Conservation (phyloP, 2,797 vertebrate genomes). For the Girardinus metallicus region DNA sequence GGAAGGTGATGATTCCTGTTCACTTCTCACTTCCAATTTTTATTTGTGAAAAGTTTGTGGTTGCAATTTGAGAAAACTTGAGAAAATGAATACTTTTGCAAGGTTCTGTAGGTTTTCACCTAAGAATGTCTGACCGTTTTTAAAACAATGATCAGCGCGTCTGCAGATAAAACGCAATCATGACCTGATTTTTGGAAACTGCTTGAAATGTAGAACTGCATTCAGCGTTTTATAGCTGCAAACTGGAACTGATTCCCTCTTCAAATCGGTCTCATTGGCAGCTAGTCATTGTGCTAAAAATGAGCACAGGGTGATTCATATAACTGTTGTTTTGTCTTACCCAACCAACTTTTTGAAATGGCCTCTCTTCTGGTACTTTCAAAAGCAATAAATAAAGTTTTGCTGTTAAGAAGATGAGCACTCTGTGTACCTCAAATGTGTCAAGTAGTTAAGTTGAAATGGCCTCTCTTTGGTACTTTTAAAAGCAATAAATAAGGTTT, state of each 20-base stretch:
- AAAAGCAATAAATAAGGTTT: not conserved
- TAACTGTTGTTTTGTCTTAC: not conserved
- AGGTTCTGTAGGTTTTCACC: not conserved
- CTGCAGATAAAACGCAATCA: not conserved
- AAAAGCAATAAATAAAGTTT: not conserved
- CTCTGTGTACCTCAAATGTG: slow-evolving; percentile 18
- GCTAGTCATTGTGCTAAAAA: not conserved
- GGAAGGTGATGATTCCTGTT: too few relatives aligned
- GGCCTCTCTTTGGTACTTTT: not conserved
- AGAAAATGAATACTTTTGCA: not conserved
- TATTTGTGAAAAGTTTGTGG: not conserved
- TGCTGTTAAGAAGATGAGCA: slow-evolving; percentile 26
- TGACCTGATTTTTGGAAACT: not conserved
- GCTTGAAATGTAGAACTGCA: not conserved
- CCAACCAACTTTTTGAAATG: not conserved
- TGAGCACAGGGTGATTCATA: not conserved
- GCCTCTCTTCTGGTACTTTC: not conserved
- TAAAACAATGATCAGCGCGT: not conserved
- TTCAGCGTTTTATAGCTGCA: not conserved
- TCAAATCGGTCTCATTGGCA: not conserved
- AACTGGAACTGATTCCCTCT: not conserved
- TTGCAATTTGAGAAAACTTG: not conserved
- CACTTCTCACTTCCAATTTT: not conserved
- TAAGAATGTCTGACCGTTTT: not conserved
- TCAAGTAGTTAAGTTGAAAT: slow-evolving; percentile 22